These are phyloP conservation scores for Xestia xanthographa DNA, from an alignment of 2,888 invertebrate genomes.

Conservation along the genomic window DNA sequence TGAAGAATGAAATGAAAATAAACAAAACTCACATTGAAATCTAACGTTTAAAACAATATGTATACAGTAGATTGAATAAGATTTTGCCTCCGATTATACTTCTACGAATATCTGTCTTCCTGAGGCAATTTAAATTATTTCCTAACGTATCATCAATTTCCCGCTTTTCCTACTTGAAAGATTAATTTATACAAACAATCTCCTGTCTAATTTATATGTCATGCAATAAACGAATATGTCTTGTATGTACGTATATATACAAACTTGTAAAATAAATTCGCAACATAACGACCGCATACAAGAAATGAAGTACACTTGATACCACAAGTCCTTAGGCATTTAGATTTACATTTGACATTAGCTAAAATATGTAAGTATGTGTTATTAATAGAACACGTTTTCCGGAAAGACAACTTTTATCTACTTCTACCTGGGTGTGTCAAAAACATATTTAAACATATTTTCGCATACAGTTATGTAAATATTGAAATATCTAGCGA, in stretches of 20 bases:
- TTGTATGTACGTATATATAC: not conserved
- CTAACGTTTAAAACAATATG: not conserved
- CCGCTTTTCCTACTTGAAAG: not conserved
- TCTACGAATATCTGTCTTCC: not conserved
- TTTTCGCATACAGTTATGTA: slow-evolving; percentile 34
- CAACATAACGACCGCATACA: not conserved
- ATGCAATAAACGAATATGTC: not conserved
- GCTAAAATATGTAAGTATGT: slow-evolving; percentile 13
- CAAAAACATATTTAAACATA: slow-evolving; percentile 25
- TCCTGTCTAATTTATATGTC: not conserved
- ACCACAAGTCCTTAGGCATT: slow-evolving; percentile 3
- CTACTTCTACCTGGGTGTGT: slow-evolving; percentile 8
- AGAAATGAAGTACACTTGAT: slow-evolving; percentile 11
- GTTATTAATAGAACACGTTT: slow-evolving; percentile 10
- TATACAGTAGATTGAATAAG: not conserved
- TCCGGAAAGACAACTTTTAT: slow-evolving; percentile 24
- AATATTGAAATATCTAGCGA: slow-evolving; percentile 20
- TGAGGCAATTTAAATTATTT: too few species aligned
- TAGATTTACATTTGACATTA: slow-evolving; percentile 27
- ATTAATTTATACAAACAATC: not conserved
- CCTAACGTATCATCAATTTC: not conserved
- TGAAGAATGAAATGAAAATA: not conserved
- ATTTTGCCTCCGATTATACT: not conserved
- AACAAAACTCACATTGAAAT: not conserved
- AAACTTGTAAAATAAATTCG: slow-evolving; percentile 19